phyloP scores from a whole-genome alignment of 2,888 invertebrate species.

The Tenthredo scrophulariae region DNA sequence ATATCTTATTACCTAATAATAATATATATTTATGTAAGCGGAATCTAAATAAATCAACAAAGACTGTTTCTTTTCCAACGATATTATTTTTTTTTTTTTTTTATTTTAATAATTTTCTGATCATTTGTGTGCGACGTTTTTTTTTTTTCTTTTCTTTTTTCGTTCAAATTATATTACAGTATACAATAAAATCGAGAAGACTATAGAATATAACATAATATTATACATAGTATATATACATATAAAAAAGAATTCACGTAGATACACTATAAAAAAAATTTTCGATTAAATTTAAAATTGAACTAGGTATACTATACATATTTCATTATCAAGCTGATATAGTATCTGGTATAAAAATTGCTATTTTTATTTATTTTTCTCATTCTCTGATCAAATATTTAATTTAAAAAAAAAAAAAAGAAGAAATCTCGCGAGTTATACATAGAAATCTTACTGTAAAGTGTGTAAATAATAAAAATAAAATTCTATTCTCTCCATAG shows the following conservation, averaged over 20 bases:
- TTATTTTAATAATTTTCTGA: not conserved
- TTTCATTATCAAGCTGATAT: no score
- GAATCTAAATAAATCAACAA: conserved; percentile 68
- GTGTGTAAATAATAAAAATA: conserved; percentile 41
- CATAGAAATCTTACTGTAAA: conserved; percentile 11
- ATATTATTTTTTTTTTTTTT: not conserved
- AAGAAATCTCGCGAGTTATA: not conserved
- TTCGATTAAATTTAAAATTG: not conserved
- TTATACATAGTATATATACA: no score
- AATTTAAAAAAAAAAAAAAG: conserved; percentile 1
- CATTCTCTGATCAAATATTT: not conserved
- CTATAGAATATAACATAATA: no score
- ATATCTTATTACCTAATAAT: conserved; percentile 61
- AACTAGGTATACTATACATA: no score
- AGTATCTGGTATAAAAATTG: no score
- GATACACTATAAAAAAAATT: no score
- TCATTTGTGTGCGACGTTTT: not conserved
- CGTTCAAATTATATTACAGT: not conserved
- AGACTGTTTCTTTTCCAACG: conserved; percentile 67
- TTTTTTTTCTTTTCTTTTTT: not conserved
- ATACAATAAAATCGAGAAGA: no score
- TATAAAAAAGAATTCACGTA: no score
- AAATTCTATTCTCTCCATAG: conserved; percentile 28
- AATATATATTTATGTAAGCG: conserved; percentile 70
- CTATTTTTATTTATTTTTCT: not conserved